phyloP scores from a whole-genome alignment of 2,797 vertebrate genomes.

The Perodicticus potto region DNA sequence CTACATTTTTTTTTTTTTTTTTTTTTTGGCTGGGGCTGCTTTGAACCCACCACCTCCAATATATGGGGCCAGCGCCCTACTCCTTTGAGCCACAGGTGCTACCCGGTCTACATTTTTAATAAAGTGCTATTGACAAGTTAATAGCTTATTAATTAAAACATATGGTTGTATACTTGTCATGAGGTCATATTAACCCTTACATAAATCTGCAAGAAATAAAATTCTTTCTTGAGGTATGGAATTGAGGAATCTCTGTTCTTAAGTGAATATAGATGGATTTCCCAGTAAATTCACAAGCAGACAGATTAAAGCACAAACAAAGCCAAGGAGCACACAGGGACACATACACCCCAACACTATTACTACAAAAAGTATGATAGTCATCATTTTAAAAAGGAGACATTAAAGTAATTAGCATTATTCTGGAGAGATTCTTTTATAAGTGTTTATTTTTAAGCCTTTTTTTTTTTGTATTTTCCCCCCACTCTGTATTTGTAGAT shows the following conservation, averaged over 20 bases:
- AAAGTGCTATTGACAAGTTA: background rate
- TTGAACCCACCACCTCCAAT: too few relatives aligned
- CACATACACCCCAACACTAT: background rate
- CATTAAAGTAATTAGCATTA: background rate
- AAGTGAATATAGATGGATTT: background rate
- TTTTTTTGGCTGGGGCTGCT: too few relatives aligned
- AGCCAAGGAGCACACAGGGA: background rate
- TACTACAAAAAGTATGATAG: background rate
- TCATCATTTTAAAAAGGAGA: background rate
- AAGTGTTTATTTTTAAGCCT: background rate
- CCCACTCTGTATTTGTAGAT: background rate
- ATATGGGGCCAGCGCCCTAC: too few relatives aligned
- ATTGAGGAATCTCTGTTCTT: background rate
- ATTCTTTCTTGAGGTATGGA: background rate
- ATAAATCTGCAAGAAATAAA: background rate
- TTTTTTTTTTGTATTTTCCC: too few relatives aligned
- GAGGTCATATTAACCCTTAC: background rate
- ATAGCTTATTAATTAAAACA: background rate
- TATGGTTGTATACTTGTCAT: background rate
- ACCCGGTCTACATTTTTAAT: background rate
- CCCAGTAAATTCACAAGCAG: background rate
- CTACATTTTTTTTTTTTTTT: background rate
- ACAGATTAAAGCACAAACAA: background rate
- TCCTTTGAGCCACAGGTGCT: too few relatives aligned
- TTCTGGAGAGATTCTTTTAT: background rate